Conservation (phyloP, 37 sponge, comb jelly and placozoan genomes). For the Crambe crambe region DNA sequence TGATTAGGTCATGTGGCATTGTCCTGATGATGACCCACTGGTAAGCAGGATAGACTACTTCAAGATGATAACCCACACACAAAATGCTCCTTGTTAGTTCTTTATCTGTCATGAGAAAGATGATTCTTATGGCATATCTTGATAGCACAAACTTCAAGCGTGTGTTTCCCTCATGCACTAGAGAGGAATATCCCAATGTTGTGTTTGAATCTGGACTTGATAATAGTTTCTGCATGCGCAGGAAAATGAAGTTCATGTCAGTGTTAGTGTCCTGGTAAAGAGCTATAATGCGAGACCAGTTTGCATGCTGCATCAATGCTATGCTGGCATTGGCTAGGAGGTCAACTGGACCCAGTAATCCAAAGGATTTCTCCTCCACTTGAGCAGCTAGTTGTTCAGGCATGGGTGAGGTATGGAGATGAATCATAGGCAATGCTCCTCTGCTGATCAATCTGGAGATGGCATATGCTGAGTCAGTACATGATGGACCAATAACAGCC, state of each 20-base stretch:
- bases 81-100: not conserved
- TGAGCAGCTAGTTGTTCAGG: not conserved
- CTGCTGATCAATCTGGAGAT: not conserved
- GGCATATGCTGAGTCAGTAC: not conserved
- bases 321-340: slow-evolving; percentile 2
- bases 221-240: not conserved
- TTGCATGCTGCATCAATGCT: not conserved
- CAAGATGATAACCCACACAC: not conserved
- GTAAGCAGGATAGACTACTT: not conserved
- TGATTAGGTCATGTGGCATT: not conserved
- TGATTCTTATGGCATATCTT: not conserved
- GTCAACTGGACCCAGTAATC: not conserved
- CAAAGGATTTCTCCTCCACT: not conserved
- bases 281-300: not conserved
- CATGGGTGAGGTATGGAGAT: slow-evolving; percentile 2
- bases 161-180: not conserved
- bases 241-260: slow-evolving; percentile 6
- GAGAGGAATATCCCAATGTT: not conserved
- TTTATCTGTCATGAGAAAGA: not conserved
- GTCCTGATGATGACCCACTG: not conserved
- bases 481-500: not conserved
- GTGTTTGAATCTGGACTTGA: no score
- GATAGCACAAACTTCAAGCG: not conserved
- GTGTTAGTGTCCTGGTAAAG: not conserved
- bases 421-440: not conserved